A percentile compares a stretch with the other conserved stretches of the same genome.
Evolutionary conservation across 1,140 invertebrate genomes (phyloP).

Genomic region (Pseudomyrmex flavicornis): DNA sequence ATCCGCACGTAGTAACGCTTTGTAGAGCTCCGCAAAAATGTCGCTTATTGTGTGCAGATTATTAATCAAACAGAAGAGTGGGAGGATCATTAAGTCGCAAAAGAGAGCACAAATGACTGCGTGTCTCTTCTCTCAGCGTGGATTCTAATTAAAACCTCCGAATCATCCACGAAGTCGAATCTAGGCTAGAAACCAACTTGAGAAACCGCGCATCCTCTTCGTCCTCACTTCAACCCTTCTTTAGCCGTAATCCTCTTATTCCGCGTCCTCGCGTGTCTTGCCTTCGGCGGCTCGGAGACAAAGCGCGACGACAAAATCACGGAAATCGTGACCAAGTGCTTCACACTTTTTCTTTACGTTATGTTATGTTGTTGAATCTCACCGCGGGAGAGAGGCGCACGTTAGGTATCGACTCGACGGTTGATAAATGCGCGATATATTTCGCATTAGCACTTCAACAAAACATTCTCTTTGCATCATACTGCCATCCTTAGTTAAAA

Average conservation of each 20-base stretch:
- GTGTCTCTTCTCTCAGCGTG: constrained; percentile 16
- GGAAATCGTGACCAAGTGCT: constrained; percentile 82
- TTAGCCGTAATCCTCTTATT: constrained; percentile 34
- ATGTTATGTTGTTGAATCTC: neutral
- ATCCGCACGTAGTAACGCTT: constrained; percentile 31
- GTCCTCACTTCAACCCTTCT: constrained; percentile 69
- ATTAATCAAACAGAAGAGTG: constrained; percentile 68
- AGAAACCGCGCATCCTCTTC: constrained; percentile 60
- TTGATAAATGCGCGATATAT: neutral
- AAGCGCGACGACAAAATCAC: constrained; percentile 67
- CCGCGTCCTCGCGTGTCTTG: constrained; percentile 39
- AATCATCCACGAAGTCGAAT: constrained; percentile 77
- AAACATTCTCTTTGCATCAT: neutral
- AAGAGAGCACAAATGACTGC: constrained; percentile 57
- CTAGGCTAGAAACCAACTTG: constrained; percentile 77
- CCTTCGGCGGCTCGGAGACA: constrained; percentile 71
- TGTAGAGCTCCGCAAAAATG: constrained; percentile 40
- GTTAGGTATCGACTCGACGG: constrained; percentile 5
- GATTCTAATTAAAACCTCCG: constrained; percentile 78
- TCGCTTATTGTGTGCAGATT: constrained; percentile 50
- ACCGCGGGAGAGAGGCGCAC: neutral
- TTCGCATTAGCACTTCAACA: constrained; percentile 11
- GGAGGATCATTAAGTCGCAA: constrained; percentile 67
- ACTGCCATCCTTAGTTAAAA: too few relatives aligned
- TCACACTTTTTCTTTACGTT: neutral